Conservation (phyloP, 35 echinoderm and acorn worm species). For the Lytechinus pictus region DNA sequence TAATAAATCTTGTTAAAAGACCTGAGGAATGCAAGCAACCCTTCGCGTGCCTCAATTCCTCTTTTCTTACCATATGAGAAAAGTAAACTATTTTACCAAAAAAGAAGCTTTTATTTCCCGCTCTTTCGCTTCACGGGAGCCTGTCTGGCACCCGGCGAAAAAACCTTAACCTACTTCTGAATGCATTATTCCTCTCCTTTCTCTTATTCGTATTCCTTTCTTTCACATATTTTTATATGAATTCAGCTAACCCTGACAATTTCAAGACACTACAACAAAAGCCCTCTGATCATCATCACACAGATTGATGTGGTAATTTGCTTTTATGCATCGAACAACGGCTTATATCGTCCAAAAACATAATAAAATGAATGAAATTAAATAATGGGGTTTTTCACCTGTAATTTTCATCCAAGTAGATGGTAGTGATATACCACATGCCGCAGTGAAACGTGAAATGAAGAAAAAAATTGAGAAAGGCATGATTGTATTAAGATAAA, state of each 20-base stretch:
- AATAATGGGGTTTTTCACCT: neutral
- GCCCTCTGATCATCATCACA: neutral
- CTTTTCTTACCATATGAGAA: neutral
- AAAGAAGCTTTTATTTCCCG: constrained; percentile 18
- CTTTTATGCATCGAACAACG: neutral
- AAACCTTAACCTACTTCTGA: neutral
- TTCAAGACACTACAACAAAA: neutral
- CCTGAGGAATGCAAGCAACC: neutral
- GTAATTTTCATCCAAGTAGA: neutral
- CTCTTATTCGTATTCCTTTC: neutral
- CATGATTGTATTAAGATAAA: neutral
- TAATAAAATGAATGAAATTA: neutral
- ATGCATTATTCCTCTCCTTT: neutral
- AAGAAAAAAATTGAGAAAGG: neutral
- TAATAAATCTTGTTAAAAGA: neutral
- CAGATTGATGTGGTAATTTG: neutral
- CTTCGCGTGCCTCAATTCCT: neutral
- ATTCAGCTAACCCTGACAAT: neutral
- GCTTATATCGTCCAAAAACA: neutral
- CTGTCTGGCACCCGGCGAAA: neutral
- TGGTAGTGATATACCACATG: neutral
- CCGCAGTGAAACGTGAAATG: neutral
- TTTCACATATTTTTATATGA: neutral
- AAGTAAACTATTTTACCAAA: constrained; percentile 3
- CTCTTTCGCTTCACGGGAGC: neutral